A percentile compares a stretch with the other conserved stretches of the same genome.
Conservation (phyloP, 1,140 invertebrate genomes). For the Tachypleus tridentatus region DNA sequence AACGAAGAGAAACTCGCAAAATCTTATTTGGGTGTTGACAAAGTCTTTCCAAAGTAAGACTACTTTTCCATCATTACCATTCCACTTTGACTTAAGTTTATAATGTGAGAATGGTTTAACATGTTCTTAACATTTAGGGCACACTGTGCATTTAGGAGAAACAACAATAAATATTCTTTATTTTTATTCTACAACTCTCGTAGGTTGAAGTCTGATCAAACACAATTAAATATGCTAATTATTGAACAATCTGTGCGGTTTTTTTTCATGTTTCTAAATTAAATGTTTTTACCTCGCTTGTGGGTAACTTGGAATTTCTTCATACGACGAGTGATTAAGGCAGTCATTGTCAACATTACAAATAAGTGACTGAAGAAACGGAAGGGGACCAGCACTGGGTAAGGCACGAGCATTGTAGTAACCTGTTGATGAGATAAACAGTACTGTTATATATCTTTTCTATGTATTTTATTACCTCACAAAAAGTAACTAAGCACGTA, state of each 20-base stretch:
- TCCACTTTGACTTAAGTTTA: no score
- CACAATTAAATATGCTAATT: no score
- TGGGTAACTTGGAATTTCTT: constrained; percentile 25
- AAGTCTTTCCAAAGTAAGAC: no score
- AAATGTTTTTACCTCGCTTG: constrained; percentile 20
- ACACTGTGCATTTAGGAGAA: neutral
- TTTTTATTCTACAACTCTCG: no score
- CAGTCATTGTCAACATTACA: constrained; percentile 28
- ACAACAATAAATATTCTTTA: neutral
- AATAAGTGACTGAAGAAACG: constrained; percentile 26
- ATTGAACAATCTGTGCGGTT: no score
- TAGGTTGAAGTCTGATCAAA: no score
- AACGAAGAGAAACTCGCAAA: no score
- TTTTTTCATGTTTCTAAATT: no score
- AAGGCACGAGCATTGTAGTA: constrained; percentile 26
- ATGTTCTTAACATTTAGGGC: neutral
- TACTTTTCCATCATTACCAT: no score
- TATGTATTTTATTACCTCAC: neutral
- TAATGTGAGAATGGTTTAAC: no score
- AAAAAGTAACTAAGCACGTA: neutral
- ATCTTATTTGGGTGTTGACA: no score
- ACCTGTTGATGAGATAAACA: constrained; percentile 15
- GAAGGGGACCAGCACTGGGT: constrained; percentile 25
- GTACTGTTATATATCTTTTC: neutral
- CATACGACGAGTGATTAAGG: constrained; percentile 19